phyloP scores from a whole-genome alignment of 2,113 vertebrate species.

The Apteryx owenii region DNA sequence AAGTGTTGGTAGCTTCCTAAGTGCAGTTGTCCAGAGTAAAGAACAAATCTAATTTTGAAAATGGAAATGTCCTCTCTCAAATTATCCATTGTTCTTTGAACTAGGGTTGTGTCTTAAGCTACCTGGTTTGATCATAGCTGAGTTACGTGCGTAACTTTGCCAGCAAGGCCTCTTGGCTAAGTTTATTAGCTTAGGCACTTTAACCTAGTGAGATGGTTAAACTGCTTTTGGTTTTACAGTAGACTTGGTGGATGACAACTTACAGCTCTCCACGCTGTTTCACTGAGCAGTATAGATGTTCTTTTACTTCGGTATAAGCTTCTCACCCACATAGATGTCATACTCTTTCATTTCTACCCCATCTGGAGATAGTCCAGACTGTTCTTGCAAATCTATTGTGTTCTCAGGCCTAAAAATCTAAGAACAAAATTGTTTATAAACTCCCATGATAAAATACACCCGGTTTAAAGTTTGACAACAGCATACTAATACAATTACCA shows the following conservation, averaged over 20 bases:
- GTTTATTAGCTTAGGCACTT: fast-evolving
- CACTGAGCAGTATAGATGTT: background rate
- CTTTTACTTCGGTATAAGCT: fast-evolving
- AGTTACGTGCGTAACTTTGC: background rate
- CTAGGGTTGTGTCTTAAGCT: background rate
- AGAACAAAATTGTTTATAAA: background rate
- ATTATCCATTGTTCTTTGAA: fast-evolving
- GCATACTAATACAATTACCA: constrained; percentile 33
- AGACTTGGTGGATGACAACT: fast-evolving
- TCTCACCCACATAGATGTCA: fast-evolving
- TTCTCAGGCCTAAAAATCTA: background rate
- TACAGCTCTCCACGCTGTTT: background rate
- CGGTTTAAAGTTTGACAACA: constrained; percentile 11
- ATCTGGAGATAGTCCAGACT: background rate
- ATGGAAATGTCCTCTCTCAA: background rate
- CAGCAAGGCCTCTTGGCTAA: background rate
- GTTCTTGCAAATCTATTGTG: fast-evolving
- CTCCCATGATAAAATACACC: background rate
- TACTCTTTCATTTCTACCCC: background rate
- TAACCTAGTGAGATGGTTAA: background rate
- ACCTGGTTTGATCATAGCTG: background rate
- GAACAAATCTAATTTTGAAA: background rate
- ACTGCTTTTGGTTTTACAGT: background rate
- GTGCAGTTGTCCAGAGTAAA: background rate
- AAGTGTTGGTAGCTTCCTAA: background rate